Conservation (phyloP, 2,888 invertebrate species). For the Lycia hirtaria region DNA sequence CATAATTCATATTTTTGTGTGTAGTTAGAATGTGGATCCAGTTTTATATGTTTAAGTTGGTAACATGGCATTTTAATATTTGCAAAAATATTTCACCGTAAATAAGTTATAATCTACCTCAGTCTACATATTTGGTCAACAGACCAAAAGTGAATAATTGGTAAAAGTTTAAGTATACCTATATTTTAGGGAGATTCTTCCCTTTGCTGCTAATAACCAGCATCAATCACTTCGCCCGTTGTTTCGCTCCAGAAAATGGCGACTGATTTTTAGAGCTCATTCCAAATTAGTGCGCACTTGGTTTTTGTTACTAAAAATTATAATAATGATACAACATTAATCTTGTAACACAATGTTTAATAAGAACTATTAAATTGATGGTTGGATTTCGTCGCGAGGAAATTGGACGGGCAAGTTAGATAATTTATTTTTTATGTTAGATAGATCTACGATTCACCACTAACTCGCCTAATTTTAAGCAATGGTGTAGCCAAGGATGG, state of each 20-base stretch:
- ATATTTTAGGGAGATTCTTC: constrained; percentile 40
- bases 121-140: background rate
- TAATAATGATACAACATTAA: background rate
- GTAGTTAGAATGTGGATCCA: background rate
- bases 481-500: no score
- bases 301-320: constrained; percentile 9
- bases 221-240: constrained; percentile 61
- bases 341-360: no score
- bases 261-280: constrained; percentile 42
- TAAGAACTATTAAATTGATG: no score
- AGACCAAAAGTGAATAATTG: constrained; percentile 22
- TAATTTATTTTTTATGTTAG: no score
- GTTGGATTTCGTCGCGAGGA: no score
- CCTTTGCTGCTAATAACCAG: constrained; percentile 52
- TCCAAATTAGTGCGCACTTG: constrained; percentile 32
- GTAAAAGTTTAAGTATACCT: constrained; percentile 21
- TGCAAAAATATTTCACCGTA: no score
- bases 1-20: background rate
- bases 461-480: no score
- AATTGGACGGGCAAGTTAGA: no score
- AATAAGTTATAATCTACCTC: no score
- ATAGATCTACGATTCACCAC: no score
- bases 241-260: constrained; percentile 36
- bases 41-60: background rate
- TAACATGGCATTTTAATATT: no score